These are phyloP conservation scores for Cancer borealis DNA, from an alignment of 2,888 invertebrate species.

Conservation along the genomic window DNA sequence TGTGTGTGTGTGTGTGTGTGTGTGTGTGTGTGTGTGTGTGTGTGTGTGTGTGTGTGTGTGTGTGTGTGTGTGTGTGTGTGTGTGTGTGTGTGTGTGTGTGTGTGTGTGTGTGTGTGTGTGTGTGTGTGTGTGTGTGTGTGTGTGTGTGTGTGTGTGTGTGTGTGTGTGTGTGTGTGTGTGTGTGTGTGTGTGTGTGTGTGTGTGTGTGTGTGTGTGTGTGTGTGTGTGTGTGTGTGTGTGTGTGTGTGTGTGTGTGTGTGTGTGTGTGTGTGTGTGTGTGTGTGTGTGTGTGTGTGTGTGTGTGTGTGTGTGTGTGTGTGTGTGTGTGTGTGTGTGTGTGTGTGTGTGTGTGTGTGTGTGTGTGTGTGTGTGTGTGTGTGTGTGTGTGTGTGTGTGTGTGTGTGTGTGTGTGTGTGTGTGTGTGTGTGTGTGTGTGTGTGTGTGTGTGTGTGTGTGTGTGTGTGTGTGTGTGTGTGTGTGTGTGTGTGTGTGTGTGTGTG, in stretches of 20 bases:
- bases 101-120: constrained; percentile 3
- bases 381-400: not conserved
- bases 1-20: constrained; percentile 26
- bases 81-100: not conserved
- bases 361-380: not conserved
- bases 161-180: not conserved
- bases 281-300: not conserved
- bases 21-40: not conserved
- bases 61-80: too few relatives aligned
- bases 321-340: not conserved
- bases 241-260: not conserved
- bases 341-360: constrained; percentile 20
- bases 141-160: not conserved
- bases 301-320: too few relatives aligned
- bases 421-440: not conserved
- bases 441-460: not conserved
- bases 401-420: too few relatives aligned
- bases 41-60: not conserved
- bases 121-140: constrained; percentile 9
- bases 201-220: not conserved
- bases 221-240: constrained; percentile 23
- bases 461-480: constrained; percentile 18
- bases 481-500: not conserved
- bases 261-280: not conserved
- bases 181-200: too few relatives aligned